phyloP scores from a whole-genome alignment of 2,113 vertebrate species.

The Protobothrops mucrosquamatus region DNA sequence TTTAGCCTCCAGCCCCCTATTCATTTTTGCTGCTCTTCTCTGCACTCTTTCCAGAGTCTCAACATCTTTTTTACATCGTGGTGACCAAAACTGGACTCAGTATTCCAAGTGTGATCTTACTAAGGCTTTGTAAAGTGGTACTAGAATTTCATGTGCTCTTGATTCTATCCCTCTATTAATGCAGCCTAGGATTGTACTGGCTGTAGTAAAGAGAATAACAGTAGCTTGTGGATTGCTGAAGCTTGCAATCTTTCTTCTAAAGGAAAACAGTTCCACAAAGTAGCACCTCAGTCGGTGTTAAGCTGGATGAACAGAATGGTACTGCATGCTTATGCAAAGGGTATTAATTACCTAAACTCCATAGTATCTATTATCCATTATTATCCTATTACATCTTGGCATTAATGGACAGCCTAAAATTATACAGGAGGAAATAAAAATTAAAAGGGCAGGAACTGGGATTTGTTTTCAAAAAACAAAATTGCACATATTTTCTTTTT shows the following conservation, averaged over 20 bases:
- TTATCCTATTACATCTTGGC: slow-evolving; percentile 5
- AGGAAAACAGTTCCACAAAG: not conserved
- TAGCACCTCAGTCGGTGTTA: not conserved
- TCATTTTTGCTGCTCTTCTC: too few relatives aligned
- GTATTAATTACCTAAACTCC: slow-evolving; percentile 15
- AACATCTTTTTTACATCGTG: too few relatives aligned
- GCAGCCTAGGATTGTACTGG: too few relatives aligned
- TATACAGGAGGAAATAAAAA: not conserved
- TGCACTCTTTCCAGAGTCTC: too few relatives aligned
- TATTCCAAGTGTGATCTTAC: too few relatives aligned
- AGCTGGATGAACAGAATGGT: not conserved
- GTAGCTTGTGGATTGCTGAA: not conserved
- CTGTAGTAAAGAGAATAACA: not conserved
- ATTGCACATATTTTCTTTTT: not conserved
- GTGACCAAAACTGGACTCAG: too few relatives aligned
- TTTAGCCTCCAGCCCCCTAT: too few relatives aligned
- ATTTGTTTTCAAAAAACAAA: not conserved
- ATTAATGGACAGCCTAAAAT: not conserved
- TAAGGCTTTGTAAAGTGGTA: too few relatives aligned
- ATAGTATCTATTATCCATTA: slow-evolving; percentile 3
- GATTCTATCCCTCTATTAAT: too few relatives aligned
- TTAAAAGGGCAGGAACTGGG: not conserved
- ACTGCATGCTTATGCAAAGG: not conserved
- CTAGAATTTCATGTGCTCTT: too few relatives aligned
- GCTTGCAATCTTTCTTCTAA: not conserved